Evolutionary conservation across 2,113 vertebrate species (phyloP).

Genomic region (Mesoclemmys tuberculata): DNA sequence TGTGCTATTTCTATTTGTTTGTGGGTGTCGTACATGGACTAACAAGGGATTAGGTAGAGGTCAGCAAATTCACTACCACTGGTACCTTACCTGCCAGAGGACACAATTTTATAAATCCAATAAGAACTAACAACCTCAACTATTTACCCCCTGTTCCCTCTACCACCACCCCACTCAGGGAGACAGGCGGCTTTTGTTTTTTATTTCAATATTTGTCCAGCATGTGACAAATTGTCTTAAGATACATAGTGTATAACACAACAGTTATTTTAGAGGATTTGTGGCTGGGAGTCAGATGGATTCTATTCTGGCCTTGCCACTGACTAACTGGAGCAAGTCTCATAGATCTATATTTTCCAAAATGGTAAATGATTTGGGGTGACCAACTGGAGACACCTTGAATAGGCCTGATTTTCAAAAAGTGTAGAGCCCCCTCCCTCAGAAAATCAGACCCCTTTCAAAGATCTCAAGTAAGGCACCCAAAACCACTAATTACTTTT

Average conservation of each 20-base stretch:
- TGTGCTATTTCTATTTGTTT: not conserved
- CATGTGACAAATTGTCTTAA: slow-evolving; percentile 6
- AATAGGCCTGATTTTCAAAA: not conserved
- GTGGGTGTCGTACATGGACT: not conserved
- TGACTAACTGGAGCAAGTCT: not conserved
- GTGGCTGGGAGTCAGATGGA: not conserved
- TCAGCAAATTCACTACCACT: not conserved
- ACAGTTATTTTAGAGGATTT: not conserved
- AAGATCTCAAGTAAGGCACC: not conserved
- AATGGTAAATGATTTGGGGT: not conserved
- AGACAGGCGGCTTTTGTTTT: not conserved
- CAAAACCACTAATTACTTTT: not conserved
- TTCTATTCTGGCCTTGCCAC: not conserved
- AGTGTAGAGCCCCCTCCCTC: not conserved
- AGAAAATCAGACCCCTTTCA: not conserved
- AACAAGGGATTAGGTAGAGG: not conserved
- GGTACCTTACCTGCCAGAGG: not conserved
- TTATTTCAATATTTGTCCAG: not conserved
- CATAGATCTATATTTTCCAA: not conserved
- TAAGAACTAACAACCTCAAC: not conserved
- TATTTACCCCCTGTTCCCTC: not conserved
- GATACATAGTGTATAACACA: not conserved
- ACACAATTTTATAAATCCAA: slow-evolving; percentile 5
- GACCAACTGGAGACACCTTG: not conserved
- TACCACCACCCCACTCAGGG: not conserved